Evolutionary conservation across 2,888 invertebrate genomes (phyloP).

Genomic region (Temnothorax ravouxi): DNA sequence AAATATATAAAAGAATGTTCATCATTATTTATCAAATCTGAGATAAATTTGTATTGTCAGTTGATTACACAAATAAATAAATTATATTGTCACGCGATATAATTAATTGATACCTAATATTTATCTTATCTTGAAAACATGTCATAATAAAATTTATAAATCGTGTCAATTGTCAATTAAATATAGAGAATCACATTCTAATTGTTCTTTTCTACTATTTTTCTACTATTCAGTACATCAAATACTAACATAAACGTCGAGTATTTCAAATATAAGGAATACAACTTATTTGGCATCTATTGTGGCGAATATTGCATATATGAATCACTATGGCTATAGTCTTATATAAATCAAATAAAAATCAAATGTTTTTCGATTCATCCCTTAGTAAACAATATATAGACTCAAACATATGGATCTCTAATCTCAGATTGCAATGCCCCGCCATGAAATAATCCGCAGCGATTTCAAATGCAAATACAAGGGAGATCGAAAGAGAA

Average conservation of each 20-base stretch:
- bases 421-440: conserved; percentile 22
- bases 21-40: neutral
- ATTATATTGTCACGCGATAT: neutral
- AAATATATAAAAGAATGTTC: neutral
- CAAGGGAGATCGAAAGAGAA: conserved; percentile 2
- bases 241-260: neutral
- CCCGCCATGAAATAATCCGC: conserved; percentile 21
- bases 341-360: conserved; percentile 3
- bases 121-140: neutral
- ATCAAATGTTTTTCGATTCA: conserved; percentile 12
- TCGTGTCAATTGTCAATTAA: neutral
- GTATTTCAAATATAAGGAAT: neutral
- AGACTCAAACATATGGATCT: neutral
- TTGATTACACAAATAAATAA: neutral
- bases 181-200: neutral
- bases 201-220: neutral
- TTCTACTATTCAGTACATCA: neutral
- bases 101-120: neutral
- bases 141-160: neutral
- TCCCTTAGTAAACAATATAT: neutral
- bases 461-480: conserved; percentile 49
- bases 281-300: neutral
- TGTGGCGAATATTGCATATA: too few species aligned
- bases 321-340: neutral
- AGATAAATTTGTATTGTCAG: neutral